Evolutionary conservation across 2,797 vertebrate genomes (phyloP).

Genomic region (Rhynchonycteris naso): DNA sequence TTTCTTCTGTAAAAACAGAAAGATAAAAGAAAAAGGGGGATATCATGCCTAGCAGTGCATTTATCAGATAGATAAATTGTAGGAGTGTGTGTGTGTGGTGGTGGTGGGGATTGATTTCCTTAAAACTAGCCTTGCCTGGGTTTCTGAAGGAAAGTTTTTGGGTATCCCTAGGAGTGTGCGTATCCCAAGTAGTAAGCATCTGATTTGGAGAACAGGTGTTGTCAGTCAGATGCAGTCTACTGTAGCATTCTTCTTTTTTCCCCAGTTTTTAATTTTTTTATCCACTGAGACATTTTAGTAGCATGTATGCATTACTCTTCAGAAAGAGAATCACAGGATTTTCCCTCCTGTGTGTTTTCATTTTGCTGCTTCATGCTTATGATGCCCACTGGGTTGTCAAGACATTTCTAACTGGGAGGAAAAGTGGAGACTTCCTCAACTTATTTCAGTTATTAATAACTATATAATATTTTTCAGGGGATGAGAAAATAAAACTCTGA

Average conservation of each 20-base stretch:
- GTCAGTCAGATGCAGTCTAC: background rate
- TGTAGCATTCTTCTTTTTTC: background rate
- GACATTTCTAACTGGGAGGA: background rate
- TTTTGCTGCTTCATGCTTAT: background rate
- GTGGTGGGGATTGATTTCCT: background rate
- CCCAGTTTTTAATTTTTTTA: background rate
- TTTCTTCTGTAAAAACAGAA: background rate
- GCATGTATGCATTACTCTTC: background rate
- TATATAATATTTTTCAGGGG: background rate
- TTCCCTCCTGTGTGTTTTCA: background rate
- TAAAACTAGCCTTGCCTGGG: background rate
- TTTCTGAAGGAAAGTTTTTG: background rate
- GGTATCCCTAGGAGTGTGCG: background rate
- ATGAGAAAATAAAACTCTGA: background rate
- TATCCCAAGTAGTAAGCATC: background rate
- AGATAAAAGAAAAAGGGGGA: background rate
- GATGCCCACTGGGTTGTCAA: background rate
- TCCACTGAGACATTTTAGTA: background rate
- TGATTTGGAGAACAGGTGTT: background rate
- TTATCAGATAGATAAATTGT: conserved; percentile 10
- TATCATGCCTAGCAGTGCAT: background rate
- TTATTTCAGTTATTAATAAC: conserved; percentile 3
- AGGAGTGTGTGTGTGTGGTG: accelerated
- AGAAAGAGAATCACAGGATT: background rate
- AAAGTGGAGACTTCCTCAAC: background rate